These are phyloP conservation scores for Amiota mariae DNA, from an alignment of 2,888 invertebrate species.

Conservation along the genomic window DNA sequence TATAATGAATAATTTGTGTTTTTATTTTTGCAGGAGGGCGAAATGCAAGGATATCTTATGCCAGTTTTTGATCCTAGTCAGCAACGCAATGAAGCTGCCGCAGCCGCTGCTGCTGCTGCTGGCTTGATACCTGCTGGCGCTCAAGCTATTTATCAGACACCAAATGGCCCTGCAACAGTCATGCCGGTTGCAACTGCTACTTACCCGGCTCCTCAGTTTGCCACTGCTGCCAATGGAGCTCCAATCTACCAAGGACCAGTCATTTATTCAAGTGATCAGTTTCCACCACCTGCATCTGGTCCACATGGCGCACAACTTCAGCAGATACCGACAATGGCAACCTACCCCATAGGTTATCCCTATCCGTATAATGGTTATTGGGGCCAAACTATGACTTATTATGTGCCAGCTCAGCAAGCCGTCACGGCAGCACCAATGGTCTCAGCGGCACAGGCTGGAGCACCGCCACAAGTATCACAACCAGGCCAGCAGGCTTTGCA, in stretches of 20 bases:
- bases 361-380: slow-evolving; percentile 73
- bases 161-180: slow-evolving; percentile 66
- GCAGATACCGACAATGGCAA: slow-evolving; percentile 70
- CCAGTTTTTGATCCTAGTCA: slow-evolving; percentile 72
- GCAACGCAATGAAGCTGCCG: slow-evolving; percentile 59
- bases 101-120: slow-evolving; percentile 42
- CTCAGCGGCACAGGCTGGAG: slow-evolving; percentile 52
- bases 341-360: slow-evolving; percentile 73
- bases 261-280: slow-evolving; percentile 73
- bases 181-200: slow-evolving; percentile 69
- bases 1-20: slow-evolving; percentile 37
- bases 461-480: slow-evolving; percentile 43
- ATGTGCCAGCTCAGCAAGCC: slow-evolving; percentile 71
- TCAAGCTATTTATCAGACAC: slow-evolving; percentile 70
- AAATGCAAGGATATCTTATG: slow-evolving; percentile 73
- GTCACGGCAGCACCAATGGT: slow-evolving; percentile 67
- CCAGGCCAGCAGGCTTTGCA: slow-evolving; percentile 43
- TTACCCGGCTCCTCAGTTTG: slow-evolving; percentile 71
- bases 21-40: slow-evolving; percentile 63
- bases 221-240: slow-evolving; percentile 63
- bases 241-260: slow-evolving; percentile 72
- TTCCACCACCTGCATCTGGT: slow-evolving; percentile 54
- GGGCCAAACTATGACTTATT: slow-evolving; percentile 73
- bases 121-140: slow-evolving; percentile 66
- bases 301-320: slow-evolving; percentile 67